Evolutionary conservation across 2,113 vertebrate genomes (phyloP).

Genomic region (Micronisus gabar): DNA sequence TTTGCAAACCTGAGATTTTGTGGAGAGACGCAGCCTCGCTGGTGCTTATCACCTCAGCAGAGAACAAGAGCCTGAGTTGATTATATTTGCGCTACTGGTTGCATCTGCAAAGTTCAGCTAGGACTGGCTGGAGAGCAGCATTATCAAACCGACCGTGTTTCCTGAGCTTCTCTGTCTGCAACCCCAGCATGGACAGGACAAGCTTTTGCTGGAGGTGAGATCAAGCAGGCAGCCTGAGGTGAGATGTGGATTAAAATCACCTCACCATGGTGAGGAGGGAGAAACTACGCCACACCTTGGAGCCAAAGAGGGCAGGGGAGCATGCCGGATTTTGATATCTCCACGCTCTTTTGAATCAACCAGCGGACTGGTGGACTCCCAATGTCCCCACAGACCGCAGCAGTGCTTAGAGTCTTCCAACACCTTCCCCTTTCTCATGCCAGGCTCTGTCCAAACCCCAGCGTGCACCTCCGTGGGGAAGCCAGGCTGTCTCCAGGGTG

Average conservation of each 20-base stretch:
- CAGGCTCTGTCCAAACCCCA: neutral
- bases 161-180: neutral
- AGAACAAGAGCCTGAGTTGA: neutral
- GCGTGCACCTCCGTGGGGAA: neutral
- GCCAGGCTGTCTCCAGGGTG: neutral
- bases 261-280: rapidly evolving
- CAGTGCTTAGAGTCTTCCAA: neutral
- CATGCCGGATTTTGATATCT: neutral
- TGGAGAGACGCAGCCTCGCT: neutral
- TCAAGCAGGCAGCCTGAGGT: neutral
- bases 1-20: neutral
- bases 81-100: neutral
- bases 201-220: neutral
- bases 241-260: neutral
- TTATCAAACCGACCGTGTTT: rapidly evolving
- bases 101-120: neutral
- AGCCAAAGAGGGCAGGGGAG: neutral
- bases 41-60: neutral
- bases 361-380: too few species aligned
- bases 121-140: neutral
- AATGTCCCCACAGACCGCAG: neutral
- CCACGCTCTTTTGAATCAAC: neutral
- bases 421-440: neutral
- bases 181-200: neutral
- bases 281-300: neutral